Percentiles rank a stretch among this genome's conserved stretches.
Evolutionary conservation across 2,888 invertebrate genomes (phyloP).

Genomic region (Rosalia funebris): DNA sequence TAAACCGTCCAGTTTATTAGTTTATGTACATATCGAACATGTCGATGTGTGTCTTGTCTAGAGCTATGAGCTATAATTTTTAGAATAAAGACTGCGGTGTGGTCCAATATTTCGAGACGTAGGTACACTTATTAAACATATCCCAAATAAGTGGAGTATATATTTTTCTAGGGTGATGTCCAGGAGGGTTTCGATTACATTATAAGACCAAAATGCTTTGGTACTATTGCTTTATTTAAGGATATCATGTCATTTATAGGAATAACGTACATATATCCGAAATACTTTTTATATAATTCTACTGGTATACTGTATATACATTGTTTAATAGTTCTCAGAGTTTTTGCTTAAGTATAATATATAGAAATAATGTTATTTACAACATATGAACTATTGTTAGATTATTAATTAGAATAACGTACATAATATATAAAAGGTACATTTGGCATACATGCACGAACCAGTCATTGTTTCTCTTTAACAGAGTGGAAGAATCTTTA

Average conservation of each 20-base stretch:
- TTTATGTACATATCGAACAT: conserved; percentile 48
- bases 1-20: conserved; percentile 55
- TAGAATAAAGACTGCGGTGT: conserved; percentile 62
- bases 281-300: conserved; percentile 45
- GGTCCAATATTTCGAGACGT: conserved; percentile 60
- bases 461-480: conserved; percentile 40
- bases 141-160: conserved; percentile 58
- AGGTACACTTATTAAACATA: conserved; percentile 58
- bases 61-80: conserved; percentile 42
- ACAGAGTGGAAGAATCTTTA: conserved; percentile 53
- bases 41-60: conserved; percentile 42
- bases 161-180: conserved; percentile 61
- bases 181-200: conserved; percentile 47
- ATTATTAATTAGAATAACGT: conserved; percentile 20
- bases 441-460: conserved; percentile 38
- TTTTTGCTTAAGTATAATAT: conserved; percentile 43
- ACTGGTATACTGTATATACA: conserved; percentile 46
- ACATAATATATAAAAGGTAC: conserved; percentile 33
- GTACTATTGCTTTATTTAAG: conserved; percentile 63
- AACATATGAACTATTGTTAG: conserved; percentile 5
- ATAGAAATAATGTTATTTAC: conserved; percentile 35
- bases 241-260: conserved; percentile 21
- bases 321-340: conserved; percentile 45
- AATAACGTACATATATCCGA: conserved; percentile 33
- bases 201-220: conserved; percentile 61